Evolutionary conservation across 1,140 invertebrate species (phyloP), one percentile per base, ranked within the genome.

Genomic region (Aethina tumida): DNA sequence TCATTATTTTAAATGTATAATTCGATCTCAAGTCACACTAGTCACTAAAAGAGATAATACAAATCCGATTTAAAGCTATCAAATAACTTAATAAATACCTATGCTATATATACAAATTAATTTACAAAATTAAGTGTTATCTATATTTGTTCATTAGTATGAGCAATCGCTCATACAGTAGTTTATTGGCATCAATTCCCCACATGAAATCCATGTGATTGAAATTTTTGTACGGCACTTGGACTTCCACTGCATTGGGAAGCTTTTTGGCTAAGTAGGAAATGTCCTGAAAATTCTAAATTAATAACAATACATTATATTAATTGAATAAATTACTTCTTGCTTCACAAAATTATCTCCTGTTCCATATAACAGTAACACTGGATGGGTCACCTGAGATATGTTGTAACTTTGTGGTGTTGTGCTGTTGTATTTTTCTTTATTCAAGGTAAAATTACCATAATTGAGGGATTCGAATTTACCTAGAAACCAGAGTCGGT

Each of bases 161-260:
- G 10, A 65, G 41, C 14, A 67, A 36, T 37, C 50, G 56, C 12
- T 74, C 58, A 55, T 81, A 78, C 4, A 81, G 56, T 8, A 75
- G 57, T 41, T 60, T 60, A 43, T 70, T 70, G 0, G 71, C 64
- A 43, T 74, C 68, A 10, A 67, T 64, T 0, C 73, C 78, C 64
- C 72, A 80, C 39, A 75, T 66, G 63, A 81, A 84, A 60, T 84
- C 79, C 41, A 81, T 66, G 49, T 83, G 77, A 53, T 75, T 81
- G 63, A 80, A 85, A 26, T 72, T 62, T 2, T 60, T 53, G 34
- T 70, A 60, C 0, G 71, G 67, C 5, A 83, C 62, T 48, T 67
- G 31, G 3, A 59, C 54, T 15, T 64, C 52, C n/a, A 61, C 44
- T 0, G 66, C 59, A 44, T 64, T 73, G 22, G 56, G 64, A 9